Conservation (phyloP, 2,888 invertebrate genomes). For the Gymnosoma rotundatum region DNA sequence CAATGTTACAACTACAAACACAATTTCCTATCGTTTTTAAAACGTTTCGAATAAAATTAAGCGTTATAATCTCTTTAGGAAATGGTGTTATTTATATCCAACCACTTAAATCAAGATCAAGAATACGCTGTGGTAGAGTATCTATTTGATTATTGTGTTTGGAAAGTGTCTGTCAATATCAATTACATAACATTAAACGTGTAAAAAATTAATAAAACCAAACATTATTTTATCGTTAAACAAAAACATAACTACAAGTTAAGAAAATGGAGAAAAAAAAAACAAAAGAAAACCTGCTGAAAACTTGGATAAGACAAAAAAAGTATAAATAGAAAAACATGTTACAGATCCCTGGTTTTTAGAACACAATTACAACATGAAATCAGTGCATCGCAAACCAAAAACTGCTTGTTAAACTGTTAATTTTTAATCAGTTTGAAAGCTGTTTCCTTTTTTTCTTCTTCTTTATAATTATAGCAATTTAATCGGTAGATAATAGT, state of each 20-base stretch:
- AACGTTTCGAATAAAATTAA: background rate
- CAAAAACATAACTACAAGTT: constrained; percentile 3
- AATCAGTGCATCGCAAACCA: no score
- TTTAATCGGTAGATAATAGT: constrained; percentile 54
- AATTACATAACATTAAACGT: constrained; percentile 67
- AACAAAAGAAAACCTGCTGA: constrained; percentile 42
- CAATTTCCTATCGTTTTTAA: background rate
- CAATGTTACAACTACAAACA: background rate
- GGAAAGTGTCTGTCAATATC: constrained; percentile 69
- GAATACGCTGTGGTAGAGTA: constrained; percentile 8
- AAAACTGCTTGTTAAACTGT: constrained; percentile 59
- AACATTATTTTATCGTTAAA: constrained; percentile 49
- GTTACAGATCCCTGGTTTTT: constrained; percentile 32
- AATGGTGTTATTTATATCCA: constrained; percentile 15
- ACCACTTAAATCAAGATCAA: constrained; percentile 25
- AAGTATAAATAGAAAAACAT: constrained; percentile 28
- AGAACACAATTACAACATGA: constrained; percentile 1
- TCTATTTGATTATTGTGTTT: constrained; percentile 50
- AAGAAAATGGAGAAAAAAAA: background rate
- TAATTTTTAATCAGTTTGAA: constrained; percentile 46
- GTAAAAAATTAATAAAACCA: constrained; percentile 68
- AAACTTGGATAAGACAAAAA: constrained; percentile 21
- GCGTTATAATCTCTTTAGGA: background rate
- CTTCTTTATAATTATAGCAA: constrained; percentile 43
- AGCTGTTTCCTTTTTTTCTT: constrained; percentile 53